These are phyloP conservation scores for Proteles cristata DNA, from an alignment of 2,113 vertebrate genomes.

Conservation along the genomic window DNA sequence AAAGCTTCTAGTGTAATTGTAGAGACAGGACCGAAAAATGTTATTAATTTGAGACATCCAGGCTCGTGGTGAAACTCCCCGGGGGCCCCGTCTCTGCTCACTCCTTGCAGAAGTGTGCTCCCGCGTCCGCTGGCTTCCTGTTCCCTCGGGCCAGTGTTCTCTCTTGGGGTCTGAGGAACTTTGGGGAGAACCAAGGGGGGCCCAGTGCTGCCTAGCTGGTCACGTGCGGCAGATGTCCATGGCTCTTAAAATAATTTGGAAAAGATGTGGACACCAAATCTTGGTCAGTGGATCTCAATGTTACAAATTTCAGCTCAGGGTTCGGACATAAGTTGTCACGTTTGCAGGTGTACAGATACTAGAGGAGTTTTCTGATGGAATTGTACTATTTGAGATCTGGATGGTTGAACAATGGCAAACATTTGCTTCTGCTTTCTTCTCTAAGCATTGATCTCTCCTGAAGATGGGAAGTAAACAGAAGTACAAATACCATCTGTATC, in stretches of 20 bases:
- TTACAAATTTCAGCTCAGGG: background rate
- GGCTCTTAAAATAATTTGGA: no score
- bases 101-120: background rate
- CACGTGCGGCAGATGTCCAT: background rate
- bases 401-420: background rate
- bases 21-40: constrained; percentile 52
- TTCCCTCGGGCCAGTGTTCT: background rate
- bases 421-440: background rate
- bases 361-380: background rate
- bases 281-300: background rate
- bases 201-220: background rate
- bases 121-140: fast-evolving
- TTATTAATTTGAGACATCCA: constrained; percentile 57
- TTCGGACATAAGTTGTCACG: background rate
- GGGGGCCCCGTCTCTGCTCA: background rate
- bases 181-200: background rate
- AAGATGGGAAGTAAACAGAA: background rate
- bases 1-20: constrained; percentile 45
- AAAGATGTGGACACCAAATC: background rate
- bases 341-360: background rate
- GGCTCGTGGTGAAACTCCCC: background rate
- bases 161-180: background rate
- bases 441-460: background rate
- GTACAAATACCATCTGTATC: background rate
- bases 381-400: background rate